phyloP scores from a whole-genome alignment of 2,888 invertebrate genomes.

The Papilio gigon region DNA sequence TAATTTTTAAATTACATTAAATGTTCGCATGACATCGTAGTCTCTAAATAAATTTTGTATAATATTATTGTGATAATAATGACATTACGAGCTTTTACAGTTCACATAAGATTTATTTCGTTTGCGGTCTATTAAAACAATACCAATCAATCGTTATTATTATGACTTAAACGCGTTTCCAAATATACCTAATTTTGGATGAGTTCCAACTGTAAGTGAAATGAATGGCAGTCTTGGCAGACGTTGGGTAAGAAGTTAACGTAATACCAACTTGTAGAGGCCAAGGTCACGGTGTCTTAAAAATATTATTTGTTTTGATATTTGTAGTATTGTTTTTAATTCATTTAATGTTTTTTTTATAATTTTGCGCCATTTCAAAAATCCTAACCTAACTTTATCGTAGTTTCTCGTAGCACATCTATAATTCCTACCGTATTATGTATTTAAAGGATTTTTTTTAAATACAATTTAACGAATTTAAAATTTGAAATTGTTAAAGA shows the following conservation, averaged over 20 bases:
- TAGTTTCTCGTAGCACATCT: too few species aligned
- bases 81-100: neutral
- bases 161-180: conserved; percentile 16
- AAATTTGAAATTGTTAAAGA: too few species aligned
- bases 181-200: conserved; percentile 26
- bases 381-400: too few species aligned
- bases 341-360: too few species aligned
- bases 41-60: neutral
- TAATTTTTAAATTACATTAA: neutral
- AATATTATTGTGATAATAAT: neutral
- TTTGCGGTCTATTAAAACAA: conserved; percentile 6
- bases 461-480: too few species aligned
- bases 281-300: conserved; percentile 9
- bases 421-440: too few species aligned
- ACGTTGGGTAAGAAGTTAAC: conserved; percentile 15
- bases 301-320: neutral
- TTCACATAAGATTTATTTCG: neutral
- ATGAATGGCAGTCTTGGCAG: conserved; percentile 32
- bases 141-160: conserved; percentile 18
- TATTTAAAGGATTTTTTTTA: too few species aligned
- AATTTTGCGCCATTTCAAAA: too few species aligned
- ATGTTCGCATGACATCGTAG: neutral
- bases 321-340: neutral
- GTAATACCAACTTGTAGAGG: conserved; percentile 21
- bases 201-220: conserved; percentile 21